Evolutionary conservation across 2,113 vertebrate genomes (phyloP).

Genomic region (Oenanthe oenanthe): DNA sequence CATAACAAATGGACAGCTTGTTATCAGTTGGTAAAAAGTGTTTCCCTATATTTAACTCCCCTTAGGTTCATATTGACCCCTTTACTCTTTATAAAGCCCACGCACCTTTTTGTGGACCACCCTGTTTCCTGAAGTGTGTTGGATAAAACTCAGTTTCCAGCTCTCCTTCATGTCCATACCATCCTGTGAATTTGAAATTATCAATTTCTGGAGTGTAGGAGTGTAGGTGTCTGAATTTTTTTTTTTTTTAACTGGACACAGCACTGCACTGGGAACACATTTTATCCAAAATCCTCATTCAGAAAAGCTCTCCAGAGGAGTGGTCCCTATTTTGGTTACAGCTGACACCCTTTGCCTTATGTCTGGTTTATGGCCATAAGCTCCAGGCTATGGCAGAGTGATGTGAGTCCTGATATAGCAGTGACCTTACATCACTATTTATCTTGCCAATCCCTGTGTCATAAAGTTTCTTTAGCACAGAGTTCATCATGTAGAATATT

Average conservation of each 20-base stretch:
- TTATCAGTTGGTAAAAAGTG: not conserved
- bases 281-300: not conserved
- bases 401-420: not conserved
- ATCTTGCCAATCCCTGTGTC: not conserved
- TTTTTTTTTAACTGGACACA: not conserved
- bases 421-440: not conserved
- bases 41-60: not conserved
- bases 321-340: not conserved
- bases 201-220: not conserved
- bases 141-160: not conserved
- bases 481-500: not conserved
- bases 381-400: not conserved
- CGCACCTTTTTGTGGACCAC: fast-evolving
- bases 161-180: not conserved
- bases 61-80: not conserved
- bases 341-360: not conserved
- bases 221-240: not conserved
- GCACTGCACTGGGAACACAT: not conserved
- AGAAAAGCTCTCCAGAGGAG: not conserved
- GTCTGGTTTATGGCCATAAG: not conserved
- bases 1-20: not conserved
- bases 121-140: not conserved
- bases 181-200: not conserved
- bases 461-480: not conserved
- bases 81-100: not conserved